phyloP scores from a whole-genome alignment of 2,888 invertebrate genomes.

The Amphipoea oculea region DNA sequence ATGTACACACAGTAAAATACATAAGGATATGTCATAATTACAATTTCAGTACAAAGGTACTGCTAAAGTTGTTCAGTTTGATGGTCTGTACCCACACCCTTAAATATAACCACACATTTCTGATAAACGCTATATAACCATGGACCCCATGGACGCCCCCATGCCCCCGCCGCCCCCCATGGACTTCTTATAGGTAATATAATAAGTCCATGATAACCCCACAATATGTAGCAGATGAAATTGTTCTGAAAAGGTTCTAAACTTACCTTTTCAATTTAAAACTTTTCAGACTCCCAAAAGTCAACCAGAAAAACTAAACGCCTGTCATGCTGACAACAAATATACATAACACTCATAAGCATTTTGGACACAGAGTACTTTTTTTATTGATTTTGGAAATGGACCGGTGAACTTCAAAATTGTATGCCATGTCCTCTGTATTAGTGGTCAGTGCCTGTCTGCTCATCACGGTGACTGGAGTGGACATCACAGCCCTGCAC shows the following conservation, averaged over 20 bases:
- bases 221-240: not conserved
- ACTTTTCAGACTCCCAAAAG: not conserved
- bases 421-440: slow-evolving; percentile 44
- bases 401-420: slow-evolving; percentile 61
- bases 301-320: slow-evolving; percentile 25
- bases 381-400: slow-evolving; percentile 14
- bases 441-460: slow-evolving; percentile 47
- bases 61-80: not conserved
- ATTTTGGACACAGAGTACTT: slow-evolving; percentile 14
- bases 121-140: not conserved
- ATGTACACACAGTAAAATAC: no score
- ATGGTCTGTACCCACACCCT: not conserved
- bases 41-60: no score
- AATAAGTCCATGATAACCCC: not conserved
- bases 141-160: no score
- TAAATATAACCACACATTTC: no score
- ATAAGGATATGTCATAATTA: no score
- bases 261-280: slow-evolving; percentile 4
- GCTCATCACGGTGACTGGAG: slow-evolving; percentile 29
- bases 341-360: not conserved
- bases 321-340: slow-evolving; percentile 35
- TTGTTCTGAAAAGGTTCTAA: not conserved
- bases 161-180: no score
- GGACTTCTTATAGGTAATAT: no score
- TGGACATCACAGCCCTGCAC: slow-evolving; percentile 12